Evolutionary conservation across 2,888 invertebrate species (phyloP).

Genomic region (Standfussiana lucernea): DNA sequence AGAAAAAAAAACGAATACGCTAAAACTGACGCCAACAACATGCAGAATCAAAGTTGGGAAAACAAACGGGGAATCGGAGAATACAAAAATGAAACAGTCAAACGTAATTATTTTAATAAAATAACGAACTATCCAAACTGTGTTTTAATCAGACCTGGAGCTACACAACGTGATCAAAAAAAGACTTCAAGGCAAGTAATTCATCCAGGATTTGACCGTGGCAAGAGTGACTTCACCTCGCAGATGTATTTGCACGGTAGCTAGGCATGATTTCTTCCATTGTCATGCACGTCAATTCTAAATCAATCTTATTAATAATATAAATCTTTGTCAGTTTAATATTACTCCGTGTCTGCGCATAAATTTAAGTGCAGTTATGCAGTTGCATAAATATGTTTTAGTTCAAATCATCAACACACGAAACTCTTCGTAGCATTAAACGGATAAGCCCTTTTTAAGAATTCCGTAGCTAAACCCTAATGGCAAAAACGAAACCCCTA

Average conservation of each 20-base stretch:
- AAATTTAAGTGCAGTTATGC: slow-evolving; percentile 8
- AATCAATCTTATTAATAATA: slow-evolving; percentile 43
- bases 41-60: background rate
- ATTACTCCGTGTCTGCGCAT: slow-evolving; percentile 23
- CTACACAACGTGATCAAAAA: background rate
- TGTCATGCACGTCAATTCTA: slow-evolving; percentile 47
- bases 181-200: background rate
- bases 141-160: background rate
- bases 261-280: slow-evolving; percentile 26
- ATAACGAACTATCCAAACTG: background rate
- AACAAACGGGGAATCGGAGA: background rate
- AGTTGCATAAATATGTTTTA: background rate
- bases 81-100: background rate
- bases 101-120: background rate
- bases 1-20: background rate
- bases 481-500: background rate
- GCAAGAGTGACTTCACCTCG: slow-evolving; percentile 37
- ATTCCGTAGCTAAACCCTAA: too few species aligned
- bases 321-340: slow-evolving; percentile 27
- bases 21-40: background rate
- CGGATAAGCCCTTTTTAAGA: background rate
- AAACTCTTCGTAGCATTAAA: background rate
- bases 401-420: background rate
- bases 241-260: slow-evolving; percentile 30
- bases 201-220: slow-evolving; percentile 31